Percentiles rank a stretch among this genome's conserved stretches.
Evolutionary conservation across 2,797 vertebrate genomes (phyloP).

Genomic region (Tragelaphus oryx): DNA sequence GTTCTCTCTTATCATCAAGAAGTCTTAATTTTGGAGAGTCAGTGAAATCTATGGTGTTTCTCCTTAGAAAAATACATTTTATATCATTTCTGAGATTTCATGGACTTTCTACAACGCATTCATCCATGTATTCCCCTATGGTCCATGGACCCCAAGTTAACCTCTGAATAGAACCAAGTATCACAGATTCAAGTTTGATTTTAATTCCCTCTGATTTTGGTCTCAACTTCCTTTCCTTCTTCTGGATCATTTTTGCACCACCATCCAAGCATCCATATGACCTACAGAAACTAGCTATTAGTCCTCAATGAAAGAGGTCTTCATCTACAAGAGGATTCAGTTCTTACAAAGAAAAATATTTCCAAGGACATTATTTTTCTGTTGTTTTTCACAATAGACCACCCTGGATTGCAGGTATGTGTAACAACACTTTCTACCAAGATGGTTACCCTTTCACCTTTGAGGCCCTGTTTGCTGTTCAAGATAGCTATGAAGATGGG

Average conservation of each 20-base stretch:
- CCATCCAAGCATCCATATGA: not conserved
- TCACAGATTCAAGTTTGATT: not conserved
- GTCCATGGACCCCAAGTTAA: not conserved
- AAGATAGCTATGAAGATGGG: conserved; percentile 1
- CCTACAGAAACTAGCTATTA: not conserved
- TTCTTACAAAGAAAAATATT: not conserved
- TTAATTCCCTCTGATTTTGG: conserved; percentile 1
- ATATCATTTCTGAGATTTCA: not conserved
- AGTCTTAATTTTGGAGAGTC: not conserved
- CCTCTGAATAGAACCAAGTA: not conserved
- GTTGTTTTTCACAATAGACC: not conserved
- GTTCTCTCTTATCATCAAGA: not conserved
- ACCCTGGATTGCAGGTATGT: not conserved
- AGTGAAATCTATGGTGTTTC: not conserved
- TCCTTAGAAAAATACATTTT: not conserved
- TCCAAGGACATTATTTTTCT: not conserved
- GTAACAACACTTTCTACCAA: conserved; percentile 18
- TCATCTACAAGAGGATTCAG: not conserved
- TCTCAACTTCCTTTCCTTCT: not conserved
- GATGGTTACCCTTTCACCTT: conserved; percentile 11
- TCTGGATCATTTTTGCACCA: not conserved
- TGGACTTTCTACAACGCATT: not conserved
- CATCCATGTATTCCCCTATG: not conserved
- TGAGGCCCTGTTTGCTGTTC: conserved; percentile 12
- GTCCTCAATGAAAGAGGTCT: not conserved